Percentiles rank a stretch among this genome's conserved stretches.
Evolutionary conservation across 1,140 invertebrate species (phyloP).

Genomic region (Callitettix versicolor): DNA sequence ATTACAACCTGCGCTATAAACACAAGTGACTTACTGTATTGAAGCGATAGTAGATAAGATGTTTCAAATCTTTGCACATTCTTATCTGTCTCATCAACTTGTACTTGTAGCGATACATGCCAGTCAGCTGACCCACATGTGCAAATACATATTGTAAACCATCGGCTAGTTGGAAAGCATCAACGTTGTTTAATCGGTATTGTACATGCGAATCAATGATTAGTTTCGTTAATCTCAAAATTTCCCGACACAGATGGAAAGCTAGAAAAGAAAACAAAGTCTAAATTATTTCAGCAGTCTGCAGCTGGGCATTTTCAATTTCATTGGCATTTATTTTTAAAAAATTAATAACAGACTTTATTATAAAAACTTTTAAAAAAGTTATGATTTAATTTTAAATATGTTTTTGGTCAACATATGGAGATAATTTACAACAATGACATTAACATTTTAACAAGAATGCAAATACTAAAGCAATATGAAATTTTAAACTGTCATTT

Average conservation of each 20-base stretch:
- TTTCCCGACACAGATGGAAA: constrained; percentile 98
- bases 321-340: too few relatives aligned
- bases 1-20: neutral
- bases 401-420: too few relatives aligned
- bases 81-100: constrained; percentile 99
- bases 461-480: too few relatives aligned
- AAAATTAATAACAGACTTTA: too few relatives aligned
- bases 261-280: constrained; percentile 43
- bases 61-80: constrained; percentile 99
- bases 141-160: constrained; percentile 99
- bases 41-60: constrained; percentile 98
- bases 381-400: constrained; percentile 10
- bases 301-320: too few relatives aligned
- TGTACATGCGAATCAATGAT: constrained; percentile 99
- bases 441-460: too few relatives aligned
- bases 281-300: too few relatives aligned
- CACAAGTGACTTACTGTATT: constrained; percentile 70
- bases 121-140: constrained; percentile 97
- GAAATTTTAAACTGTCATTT: too few relatives aligned
- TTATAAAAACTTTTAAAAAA: neutral
- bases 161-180: constrained; percentile 97
- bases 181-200: constrained; percentile 97
- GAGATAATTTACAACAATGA: too few relatives aligned
- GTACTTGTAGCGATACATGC: constrained; percentile 99
- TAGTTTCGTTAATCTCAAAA: constrained; percentile 91